Evolutionary conservation across 2,888 invertebrate genomes (phyloP).

Genomic region (Microdon myrmicae): DNA sequence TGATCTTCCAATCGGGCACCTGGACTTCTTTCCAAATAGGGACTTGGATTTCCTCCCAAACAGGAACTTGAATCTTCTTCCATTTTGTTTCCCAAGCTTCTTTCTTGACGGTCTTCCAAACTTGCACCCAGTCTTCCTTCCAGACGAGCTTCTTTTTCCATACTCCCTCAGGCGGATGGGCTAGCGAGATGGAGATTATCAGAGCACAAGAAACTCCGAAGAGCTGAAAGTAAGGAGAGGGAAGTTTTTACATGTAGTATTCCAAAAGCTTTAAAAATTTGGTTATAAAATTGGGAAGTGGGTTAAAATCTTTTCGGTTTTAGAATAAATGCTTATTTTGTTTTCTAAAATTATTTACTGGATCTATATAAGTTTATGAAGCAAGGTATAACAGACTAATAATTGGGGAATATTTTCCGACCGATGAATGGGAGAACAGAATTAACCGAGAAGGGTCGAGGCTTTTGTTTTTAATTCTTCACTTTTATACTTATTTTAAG

Average conservation of each 20-base stretch:
- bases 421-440: too few species aligned
- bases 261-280: too few species aligned
- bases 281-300: not conserved
- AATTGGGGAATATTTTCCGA: too few species aligned
- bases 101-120: conserved; percentile 82
- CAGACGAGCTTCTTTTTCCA: conserved; percentile 86
- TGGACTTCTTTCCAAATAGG: conserved; percentile 81
- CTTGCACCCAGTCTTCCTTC: conserved; percentile 79
- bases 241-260: not conserved
- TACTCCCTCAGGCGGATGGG: conserved; percentile 73
- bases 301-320: too few species aligned
- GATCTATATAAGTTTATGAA: too few species aligned
- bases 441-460: too few species aligned
- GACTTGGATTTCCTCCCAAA: conserved; percentile 82
- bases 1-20: conserved; percentile 80
- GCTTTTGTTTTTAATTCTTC: too few species aligned
- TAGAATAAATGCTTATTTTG: too few species aligned
- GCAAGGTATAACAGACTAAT: too few species aligned
- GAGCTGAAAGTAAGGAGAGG: conserved; percentile 57
- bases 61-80: conserved; percentile 79
- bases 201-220: conserved; percentile 64
- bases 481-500: too few species aligned
- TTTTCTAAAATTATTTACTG: too few species aligned
- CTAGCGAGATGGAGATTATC: conserved; percentile 60
- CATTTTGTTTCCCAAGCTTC: conserved; percentile 79